These are phyloP conservation scores for Serrognathus titanus DNA, from an alignment of 2,888 invertebrate species.

Conservation along the genomic window DNA sequence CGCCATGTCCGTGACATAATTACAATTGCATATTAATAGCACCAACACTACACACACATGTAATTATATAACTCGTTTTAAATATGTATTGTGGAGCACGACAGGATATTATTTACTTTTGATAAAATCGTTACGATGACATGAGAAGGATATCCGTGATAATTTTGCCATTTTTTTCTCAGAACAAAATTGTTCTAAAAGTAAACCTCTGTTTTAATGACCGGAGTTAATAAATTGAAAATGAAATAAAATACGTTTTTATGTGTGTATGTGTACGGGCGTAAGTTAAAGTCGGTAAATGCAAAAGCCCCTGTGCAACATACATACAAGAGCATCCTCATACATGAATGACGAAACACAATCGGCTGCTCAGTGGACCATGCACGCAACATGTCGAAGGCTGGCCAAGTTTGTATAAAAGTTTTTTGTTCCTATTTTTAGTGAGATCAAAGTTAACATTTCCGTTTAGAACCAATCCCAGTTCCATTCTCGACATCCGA, in stretches of 20 bases:
- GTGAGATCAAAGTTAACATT: conserved; percentile 41
- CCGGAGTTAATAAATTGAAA: too few relatives aligned
- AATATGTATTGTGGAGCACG: not conserved
- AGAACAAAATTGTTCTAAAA: too few relatives aligned
- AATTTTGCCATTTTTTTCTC: too few relatives aligned
- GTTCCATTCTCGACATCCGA: conserved; percentile 31
- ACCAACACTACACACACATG: conserved; percentile 11
- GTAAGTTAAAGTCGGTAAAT: conserved; percentile 19
- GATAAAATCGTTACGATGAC: too few relatives aligned
- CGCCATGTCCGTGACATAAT: too few relatives aligned
- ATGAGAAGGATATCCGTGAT: too few relatives aligned
- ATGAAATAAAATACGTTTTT: too few relatives aligned
- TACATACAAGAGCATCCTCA: conserved; percentile 26
- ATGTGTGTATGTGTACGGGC: too few relatives aligned
- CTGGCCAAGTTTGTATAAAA: conserved; percentile 44
- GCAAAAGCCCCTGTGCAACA: conserved; percentile 20
- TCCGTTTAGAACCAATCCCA: conserved; percentile 42
- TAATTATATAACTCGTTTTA: conserved; percentile 12
- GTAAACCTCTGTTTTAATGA: too few relatives aligned
- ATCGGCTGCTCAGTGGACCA: conserved; percentile 43
- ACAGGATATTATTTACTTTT: too few relatives aligned
- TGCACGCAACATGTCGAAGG: conserved; percentile 39
- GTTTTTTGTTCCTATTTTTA: conserved; percentile 36
- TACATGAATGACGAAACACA: conserved; percentile 47
- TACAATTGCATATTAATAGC: not conserved